These are phyloP conservation scores for Hydrotaea diabolus DNA, from an alignment of 2,888 invertebrate species.

Conservation along the genomic window DNA sequence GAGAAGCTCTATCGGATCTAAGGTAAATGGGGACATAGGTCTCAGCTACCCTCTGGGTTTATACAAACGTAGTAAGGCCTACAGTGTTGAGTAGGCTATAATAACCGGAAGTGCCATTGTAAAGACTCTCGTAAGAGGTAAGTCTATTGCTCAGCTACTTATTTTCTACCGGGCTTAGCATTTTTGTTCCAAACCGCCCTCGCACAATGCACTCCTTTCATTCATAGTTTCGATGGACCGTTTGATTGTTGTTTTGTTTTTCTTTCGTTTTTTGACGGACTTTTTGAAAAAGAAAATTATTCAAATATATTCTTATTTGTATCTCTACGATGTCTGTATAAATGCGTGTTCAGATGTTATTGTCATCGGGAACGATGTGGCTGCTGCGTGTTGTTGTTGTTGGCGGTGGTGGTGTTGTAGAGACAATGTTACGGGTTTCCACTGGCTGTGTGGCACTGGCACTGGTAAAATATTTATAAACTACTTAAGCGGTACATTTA, in stretches of 20 bases:
- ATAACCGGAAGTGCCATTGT: too few species aligned
- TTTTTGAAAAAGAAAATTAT: background rate
- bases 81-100: too few species aligned
- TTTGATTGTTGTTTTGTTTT: background rate
- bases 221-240: background rate
- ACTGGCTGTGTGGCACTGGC: background rate
- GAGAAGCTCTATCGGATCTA: too few species aligned
- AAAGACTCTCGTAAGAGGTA: too few species aligned
- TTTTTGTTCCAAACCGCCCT: background rate
- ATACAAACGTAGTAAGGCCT: too few species aligned
- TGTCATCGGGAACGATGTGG: background rate
- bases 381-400: background rate
- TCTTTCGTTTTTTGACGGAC: background rate
- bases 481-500: constrained; percentile 55
- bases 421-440: background rate
- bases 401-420: background rate
- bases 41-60: too few species aligned
- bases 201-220: background rate
- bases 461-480: constrained; percentile 39
- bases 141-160: too few species aligned
- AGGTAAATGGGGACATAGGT: too few species aligned
- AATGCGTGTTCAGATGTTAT: constrained; percentile 6
- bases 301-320: constrained; percentile 3
- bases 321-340: background rate
- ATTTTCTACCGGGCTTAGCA: too few species aligned